Conservation (phyloP, 1,140 invertebrate species). For the Hetaerina americana region DNA sequence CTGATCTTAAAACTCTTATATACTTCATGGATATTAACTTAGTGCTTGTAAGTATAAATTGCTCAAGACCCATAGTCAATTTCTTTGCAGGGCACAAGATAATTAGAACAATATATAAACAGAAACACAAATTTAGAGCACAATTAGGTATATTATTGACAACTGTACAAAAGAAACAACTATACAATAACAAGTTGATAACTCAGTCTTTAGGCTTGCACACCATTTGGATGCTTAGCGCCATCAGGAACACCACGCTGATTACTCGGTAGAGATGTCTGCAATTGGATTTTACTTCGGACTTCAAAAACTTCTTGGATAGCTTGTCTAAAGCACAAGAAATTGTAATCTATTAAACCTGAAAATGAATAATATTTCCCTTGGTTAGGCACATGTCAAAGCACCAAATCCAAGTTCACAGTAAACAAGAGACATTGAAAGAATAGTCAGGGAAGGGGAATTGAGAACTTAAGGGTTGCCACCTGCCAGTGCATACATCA, state of each 20-base stretch:
- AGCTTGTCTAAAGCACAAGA: constrained; percentile 83
- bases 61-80: too few relatives aligned
- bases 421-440: constrained; percentile 4
- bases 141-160: too few relatives aligned
- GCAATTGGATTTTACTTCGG: constrained; percentile 38
- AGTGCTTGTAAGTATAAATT: too few relatives aligned
- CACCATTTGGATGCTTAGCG: neutral
- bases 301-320: constrained; percentile 84
- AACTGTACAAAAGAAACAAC: neutral
- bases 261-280: neutral
- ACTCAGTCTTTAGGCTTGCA: neutral
- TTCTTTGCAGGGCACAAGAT: too few relatives aligned
- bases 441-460: neutral
- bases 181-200: neutral
- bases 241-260: neutral
- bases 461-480: neutral
- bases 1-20: too few relatives aligned
- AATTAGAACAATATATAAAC: too few relatives aligned
- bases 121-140: too few relatives aligned
- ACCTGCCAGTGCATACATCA: too few relatives aligned
- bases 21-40: too few relatives aligned
- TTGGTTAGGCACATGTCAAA: too few relatives aligned
- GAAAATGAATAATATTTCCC: too few relatives aligned
- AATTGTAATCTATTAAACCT: constrained; percentile 96
- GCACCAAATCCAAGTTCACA: constrained; percentile 8